A percentile compares a stretch with the other conserved stretches of the same genome.
Evolutionary conservation across 2,797 vertebrate genomes (phyloP).

Genomic region (Sebastes taczanowskii): DNA sequence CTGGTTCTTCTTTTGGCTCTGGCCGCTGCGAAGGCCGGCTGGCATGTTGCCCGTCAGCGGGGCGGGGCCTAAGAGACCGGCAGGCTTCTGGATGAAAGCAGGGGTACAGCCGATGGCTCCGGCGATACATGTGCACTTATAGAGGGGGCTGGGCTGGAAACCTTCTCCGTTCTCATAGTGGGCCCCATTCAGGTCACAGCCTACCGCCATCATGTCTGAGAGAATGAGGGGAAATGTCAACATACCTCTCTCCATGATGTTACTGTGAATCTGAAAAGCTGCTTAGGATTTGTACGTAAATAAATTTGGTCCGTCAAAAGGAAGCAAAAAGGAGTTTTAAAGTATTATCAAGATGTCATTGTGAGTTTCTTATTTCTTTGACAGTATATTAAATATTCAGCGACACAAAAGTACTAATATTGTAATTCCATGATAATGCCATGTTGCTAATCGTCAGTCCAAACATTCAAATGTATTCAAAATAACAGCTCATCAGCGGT

Average conservation of each 20-base stretch:
- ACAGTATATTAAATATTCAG: background rate
- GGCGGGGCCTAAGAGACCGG: conserved; percentile 73
- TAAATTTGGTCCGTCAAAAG: background rate
- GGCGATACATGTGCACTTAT: conserved; percentile 92
- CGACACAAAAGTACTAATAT: background rate
- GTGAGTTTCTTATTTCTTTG: background rate
- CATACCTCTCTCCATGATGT: background rate
- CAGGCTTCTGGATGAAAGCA: conserved; percentile 83
- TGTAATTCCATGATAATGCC: background rate
- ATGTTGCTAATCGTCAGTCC: background rate
- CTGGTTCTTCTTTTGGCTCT: conserved; percentile 75
- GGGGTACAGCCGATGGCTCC: conserved; percentile 94
- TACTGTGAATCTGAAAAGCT: background rate
- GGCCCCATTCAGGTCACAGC: conserved; percentile 90
- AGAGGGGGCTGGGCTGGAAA: conserved; percentile 90
- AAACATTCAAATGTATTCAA: background rate
- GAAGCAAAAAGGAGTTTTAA: background rate
- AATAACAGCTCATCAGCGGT: background rate
- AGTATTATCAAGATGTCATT: background rate
- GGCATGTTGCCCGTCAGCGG: conserved; percentile 68
- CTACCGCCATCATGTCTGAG: conserved; percentile 92
- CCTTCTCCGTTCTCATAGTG: conserved; percentile 91
- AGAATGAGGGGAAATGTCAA: background rate
- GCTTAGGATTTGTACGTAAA: background rate
- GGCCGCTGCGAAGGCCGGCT: conserved; percentile 68